Base-by-base conservation (phyloP, 1,140 invertebrate species). In the Sarcophaga bullata region DNA sequence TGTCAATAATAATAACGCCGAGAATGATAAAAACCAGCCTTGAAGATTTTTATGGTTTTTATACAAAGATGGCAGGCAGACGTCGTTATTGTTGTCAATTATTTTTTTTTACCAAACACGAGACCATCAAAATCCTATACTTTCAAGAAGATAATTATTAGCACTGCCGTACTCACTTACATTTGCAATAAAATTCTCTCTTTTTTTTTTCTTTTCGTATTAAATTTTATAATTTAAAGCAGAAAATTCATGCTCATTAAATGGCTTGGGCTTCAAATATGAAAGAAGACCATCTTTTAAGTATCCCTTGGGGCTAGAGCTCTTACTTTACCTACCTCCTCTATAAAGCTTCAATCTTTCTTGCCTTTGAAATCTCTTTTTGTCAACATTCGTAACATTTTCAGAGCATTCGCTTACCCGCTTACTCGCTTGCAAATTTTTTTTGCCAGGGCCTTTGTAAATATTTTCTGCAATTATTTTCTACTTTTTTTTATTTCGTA, bases 381-480 rank as follows among this genome's bases (percentile, higher is more conserved):
- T 50, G 49, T 6, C 7, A 50, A 50, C 6, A 6, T 52, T 3
- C 13, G 13, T 52, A 52, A 52, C 50, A 52, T 52, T 37, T 37
- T 37, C 25, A 37, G 25, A 37, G 25, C 25, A 37, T 4, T 37
- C n/a, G n/a, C n/a, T n/a, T n/a, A n/a, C n/a, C n/a, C n/a, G n/a
- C 4, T 37, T 9, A 52, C 50, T 52, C 13, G 50, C 50, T 52
- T 52, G 50, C 50, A 52, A 13, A 10, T 52, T 80, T 52, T 48
- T 52, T 17, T n/a, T 80, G 7, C 62, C 62, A 17, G 19, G 48
- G 80, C 58, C 50, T 83, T 72, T 81, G 49, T 78, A 52, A 76
- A 25, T 72, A 73, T 80, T 83, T 83, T 83, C 82, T 75, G 82
- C 82, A 83, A 83, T 83, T 83, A 80, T 83, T 80, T 83, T 83